A percentile compares a stretch with the other conserved stretches of the same genome.
phyloP scores from a whole-genome alignment of 2,888 invertebrate genomes.

The Heliconius ethilla region DNA sequence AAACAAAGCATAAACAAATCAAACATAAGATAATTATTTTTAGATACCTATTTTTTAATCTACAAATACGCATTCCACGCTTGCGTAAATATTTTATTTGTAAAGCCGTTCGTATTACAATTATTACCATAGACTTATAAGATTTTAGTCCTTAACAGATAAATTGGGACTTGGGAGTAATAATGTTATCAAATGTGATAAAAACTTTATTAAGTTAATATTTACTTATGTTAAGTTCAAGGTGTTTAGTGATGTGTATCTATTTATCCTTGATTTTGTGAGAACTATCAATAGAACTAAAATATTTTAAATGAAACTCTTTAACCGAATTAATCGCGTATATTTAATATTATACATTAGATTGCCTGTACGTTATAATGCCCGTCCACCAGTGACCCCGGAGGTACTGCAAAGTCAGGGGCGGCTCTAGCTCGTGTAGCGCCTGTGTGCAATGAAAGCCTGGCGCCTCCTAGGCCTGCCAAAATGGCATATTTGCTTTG shows the following conservation, averaged over 20 bases:
- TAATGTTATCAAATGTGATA: neutral
- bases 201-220: neutral
- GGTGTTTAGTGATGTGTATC: neutral
- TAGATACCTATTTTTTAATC: slow-evolving; percentile 5
- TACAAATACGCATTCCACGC: neutral
- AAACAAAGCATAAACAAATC: neutral
- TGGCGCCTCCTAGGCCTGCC: too few relatives aligned
- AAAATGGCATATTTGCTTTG: too few relatives aligned
- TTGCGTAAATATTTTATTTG: slow-evolving; percentile 4
- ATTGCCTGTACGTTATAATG: too few relatives aligned
- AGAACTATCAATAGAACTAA: too few relatives aligned
- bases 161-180: neutral
- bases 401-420: too few relatives aligned
- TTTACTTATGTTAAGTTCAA: neutral
- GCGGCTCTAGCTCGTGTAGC: too few relatives aligned
- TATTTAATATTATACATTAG: too few relatives aligned
- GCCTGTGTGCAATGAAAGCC: too few relatives aligned
- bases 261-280: neutral
- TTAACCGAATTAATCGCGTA: too few relatives aligned
- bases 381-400: too few relatives aligned
- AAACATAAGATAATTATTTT: slow-evolving; percentile 3
- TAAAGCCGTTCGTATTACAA: neutral
- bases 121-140: neutral
- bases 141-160: neutral
- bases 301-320: too few relatives aligned